Percentiles rank a stretch among this genome's conserved stretches.
Evolutionary conservation across 2,888 invertebrate genomes (phyloP).

Genomic region (Lepidocyrtoides sp.): DNA sequence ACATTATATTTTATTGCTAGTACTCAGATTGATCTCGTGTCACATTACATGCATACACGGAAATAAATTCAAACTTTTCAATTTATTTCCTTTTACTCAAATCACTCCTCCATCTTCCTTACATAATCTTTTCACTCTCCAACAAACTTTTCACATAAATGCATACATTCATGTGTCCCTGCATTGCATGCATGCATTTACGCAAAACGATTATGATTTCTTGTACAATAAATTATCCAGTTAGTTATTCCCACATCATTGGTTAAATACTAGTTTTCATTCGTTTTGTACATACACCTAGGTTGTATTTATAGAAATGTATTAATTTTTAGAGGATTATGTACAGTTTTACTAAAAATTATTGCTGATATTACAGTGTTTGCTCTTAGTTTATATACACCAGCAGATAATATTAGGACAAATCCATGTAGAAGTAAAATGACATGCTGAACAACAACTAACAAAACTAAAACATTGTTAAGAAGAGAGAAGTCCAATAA

Average conservation of each 20-base stretch:
- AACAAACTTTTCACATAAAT: background rate
- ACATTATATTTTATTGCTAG: constrained; percentile 10
- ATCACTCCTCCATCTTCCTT: background rate
- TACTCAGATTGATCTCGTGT: constrained; percentile 17
- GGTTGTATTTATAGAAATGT: no score
- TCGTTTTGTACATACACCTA: no score
- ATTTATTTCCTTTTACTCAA: constrained; percentile 25
- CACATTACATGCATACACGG: constrained; percentile 5
- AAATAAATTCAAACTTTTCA: constrained; percentile 38
- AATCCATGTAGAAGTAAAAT: constrained; percentile 6
- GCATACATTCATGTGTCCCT: background rate
- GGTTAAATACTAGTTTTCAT: background rate
- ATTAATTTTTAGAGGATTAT: constrained; percentile 31
- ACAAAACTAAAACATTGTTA: constrained; percentile 34
- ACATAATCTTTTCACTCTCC: background rate
- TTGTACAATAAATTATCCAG: constrained; percentile 9
- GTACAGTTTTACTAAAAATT: constrained; percentile 39
- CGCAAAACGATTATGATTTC: background rate
- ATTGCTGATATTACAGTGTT: constrained; percentile 19
- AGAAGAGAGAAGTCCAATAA: constrained; percentile 48
- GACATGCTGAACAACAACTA: constrained; percentile 11
- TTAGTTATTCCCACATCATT: background rate
- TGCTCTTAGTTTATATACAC: constrained; percentile 12
- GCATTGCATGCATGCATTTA: no score
- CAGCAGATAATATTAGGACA: constrained; percentile 2